These are phyloP conservation scores for Drosophila dives DNA, from an alignment of 2,888 invertebrate genomes.

Conservation along the genomic window DNA sequence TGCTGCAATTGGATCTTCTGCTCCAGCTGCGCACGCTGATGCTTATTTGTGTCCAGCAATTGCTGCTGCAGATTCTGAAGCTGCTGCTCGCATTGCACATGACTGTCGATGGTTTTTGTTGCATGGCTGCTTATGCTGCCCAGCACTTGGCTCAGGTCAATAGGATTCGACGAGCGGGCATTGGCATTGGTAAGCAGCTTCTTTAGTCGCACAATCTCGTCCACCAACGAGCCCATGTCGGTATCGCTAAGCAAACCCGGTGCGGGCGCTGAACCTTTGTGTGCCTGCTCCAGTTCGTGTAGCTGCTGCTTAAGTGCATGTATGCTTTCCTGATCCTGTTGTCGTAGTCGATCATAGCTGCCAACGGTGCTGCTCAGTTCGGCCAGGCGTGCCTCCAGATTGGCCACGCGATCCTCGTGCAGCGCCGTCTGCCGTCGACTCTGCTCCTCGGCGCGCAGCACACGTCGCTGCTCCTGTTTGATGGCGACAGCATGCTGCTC, in stretches of 20 bases:
- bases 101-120: slow-evolving; percentile 74
- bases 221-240: slow-evolving; percentile 87
- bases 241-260: slow-evolving; percentile 79
- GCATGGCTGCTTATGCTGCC: slow-evolving; percentile 78
- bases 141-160: slow-evolving; percentile 87
- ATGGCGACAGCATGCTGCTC: slow-evolving; percentile 90
- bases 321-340: slow-evolving; percentile 90
- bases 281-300: slow-evolving; percentile 68
- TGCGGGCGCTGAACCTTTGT: slow-evolving; percentile 30
- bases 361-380: slow-evolving; percentile 93
- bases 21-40: slow-evolving; percentile 68
- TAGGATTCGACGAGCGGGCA: slow-evolving; percentile 87
- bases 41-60: slow-evolving; percentile 88
- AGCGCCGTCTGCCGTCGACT: slow-evolving; percentile 88
- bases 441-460: slow-evolving; percentile 90
- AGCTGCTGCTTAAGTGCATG: slow-evolving; percentile 86
- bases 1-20: slow-evolving; percentile 85
- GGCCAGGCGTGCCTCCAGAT: slow-evolving; percentile 90
- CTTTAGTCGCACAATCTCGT: slow-evolving; percentile 88
- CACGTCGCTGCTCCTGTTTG: slow-evolving; percentile 90
- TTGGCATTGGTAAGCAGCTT: slow-evolving; percentile 87
- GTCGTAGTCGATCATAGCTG: slow-evolving; percentile 89
- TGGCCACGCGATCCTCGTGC: slow-evolving; percentile 91
- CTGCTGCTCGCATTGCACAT: slow-evolving; percentile 88
- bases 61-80: slow-evolving; percentile 87